Percentiles rank a stretch among this genome's conserved stretches.
Evolutionary conservation across 1,140 invertebrate species (phyloP).

Genomic region (Vanessa atalanta): DNA sequence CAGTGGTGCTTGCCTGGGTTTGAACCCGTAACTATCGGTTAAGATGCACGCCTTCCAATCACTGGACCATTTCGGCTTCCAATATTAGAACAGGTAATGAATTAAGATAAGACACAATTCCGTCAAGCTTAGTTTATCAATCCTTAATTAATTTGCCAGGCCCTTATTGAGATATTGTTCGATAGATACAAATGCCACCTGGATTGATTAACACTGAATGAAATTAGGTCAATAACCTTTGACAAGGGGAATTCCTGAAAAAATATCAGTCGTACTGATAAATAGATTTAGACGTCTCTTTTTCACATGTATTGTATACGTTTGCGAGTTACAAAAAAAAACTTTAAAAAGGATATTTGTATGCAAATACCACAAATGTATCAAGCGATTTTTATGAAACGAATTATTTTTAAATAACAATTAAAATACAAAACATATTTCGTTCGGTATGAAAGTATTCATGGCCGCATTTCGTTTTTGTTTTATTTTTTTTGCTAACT

Average conservation of each 20-base stretch:
- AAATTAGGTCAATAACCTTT: too few relatives aligned
- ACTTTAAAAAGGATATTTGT: background rate
- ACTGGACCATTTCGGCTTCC: too few relatives aligned
- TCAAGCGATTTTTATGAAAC: background rate
- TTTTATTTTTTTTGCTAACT: background rate
- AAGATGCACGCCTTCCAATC: too few relatives aligned
- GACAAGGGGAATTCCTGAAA: background rate
- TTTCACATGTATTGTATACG: too few relatives aligned
- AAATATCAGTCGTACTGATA: background rate
- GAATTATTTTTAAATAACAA: slow-evolving; percentile 3
- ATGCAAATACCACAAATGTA: background rate
- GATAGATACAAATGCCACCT: too few relatives aligned
- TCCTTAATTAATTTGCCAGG: background rate
- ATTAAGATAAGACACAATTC: background rate
- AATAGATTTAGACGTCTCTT: background rate
- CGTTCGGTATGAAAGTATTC: background rate
- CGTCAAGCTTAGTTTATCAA: background rate
- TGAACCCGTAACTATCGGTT: too few relatives aligned
- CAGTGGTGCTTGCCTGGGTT: too few relatives aligned
- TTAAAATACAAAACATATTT: background rate
- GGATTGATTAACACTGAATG: too few relatives aligned
- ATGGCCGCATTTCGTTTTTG: background rate
- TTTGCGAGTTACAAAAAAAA: too few relatives aligned
- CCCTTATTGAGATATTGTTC: background rate
- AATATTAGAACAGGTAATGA: background rate